These are phyloP conservation scores for Aphodius sticticus DNA, from an alignment of 2,888 invertebrate species.

Conservation along the genomic window DNA sequence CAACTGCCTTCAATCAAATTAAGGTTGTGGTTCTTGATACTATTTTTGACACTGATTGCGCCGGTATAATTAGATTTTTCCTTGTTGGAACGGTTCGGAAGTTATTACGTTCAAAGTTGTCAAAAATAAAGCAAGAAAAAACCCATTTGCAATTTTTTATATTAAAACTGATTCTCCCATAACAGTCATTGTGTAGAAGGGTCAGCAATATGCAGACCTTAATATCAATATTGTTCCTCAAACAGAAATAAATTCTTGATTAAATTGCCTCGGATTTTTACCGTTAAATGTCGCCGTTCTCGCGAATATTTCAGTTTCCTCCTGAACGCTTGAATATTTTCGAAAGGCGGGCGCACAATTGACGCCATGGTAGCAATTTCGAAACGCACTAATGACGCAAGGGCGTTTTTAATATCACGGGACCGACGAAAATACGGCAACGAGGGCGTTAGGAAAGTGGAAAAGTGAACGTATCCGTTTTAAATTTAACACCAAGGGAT, in stretches of 20 bases:
- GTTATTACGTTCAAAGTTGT: too few relatives aligned
- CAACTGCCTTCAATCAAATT: too few relatives aligned
- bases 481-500: background rate
- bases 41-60: too few relatives aligned
- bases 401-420: background rate
- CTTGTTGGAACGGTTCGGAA: too few relatives aligned
- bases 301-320: background rate
- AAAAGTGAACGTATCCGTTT: background rate
- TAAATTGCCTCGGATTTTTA: background rate
- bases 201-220: background rate
- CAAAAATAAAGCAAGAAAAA: too few relatives aligned
- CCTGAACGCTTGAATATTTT: background rate
- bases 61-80: too few relatives aligned
- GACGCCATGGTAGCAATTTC: background rate
- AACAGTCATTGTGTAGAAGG: background rate
- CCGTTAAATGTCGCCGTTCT: background rate
- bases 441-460: too few relatives aligned
- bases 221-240: slow-evolving; percentile 4
- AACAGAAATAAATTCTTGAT: background rate
- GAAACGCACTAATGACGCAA: background rate
- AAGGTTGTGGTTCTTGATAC: too few relatives aligned
- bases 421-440: background rate
- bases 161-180: background rate
- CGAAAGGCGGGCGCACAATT: background rate
- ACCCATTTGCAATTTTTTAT: background rate